A percentile compares a stretch with the other conserved stretches of the same genome.
phyloP scores from a whole-genome alignment of 2,797 vertebrate genomes.

The Schizopygopsis pylzovi region DNA sequence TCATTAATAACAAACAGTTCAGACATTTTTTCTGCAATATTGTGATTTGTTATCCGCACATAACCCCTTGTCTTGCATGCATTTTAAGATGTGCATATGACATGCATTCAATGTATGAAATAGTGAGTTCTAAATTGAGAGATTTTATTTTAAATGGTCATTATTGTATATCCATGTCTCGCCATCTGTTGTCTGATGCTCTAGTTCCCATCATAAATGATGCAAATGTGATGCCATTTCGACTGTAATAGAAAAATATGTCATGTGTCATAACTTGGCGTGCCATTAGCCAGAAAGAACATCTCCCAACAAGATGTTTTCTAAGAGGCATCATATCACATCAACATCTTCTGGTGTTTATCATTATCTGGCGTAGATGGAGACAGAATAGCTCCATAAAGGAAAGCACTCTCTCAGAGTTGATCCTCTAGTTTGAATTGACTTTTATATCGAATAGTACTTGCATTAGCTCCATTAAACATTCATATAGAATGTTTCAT shows the following conservation, averaged over 20 bases:
- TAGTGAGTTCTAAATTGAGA: slow-evolving; percentile 20
- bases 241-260: slow-evolving; percentile 24
- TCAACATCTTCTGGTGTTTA: slow-evolving; percentile 19
- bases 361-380: background rate
- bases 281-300: slow-evolving; percentile 36
- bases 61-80: background rate
- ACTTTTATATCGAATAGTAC: background rate
- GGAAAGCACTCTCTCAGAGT: background rate
- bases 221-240: slow-evolving; percentile 43
- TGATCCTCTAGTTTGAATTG: background rate
- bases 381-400: slow-evolving; percentile 8
- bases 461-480: slow-evolving; percentile 5
- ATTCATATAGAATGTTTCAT: slow-evolving; percentile 26
- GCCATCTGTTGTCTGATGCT: slow-evolving; percentile 19
- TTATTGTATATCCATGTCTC: slow-evolving; percentile 35
- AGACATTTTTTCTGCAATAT: background rate
- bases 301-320: slow-evolving; percentile 28
- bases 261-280: slow-evolving; percentile 9
- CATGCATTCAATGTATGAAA: slow-evolving; percentile 16
- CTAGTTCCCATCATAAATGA: slow-evolving; percentile 26
- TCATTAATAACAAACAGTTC: slow-evolving; percentile 26
- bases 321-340: slow-evolving; percentile 15
- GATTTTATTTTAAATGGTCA: slow-evolving; percentile 43
- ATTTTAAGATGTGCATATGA: background rate
- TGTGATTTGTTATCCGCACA: slow-evolving; percentile 1